These are phyloP conservation scores for Monochamus saltuarius DNA, from an alignment of 1,140 invertebrate species.

Conservation along the genomic window DNA sequence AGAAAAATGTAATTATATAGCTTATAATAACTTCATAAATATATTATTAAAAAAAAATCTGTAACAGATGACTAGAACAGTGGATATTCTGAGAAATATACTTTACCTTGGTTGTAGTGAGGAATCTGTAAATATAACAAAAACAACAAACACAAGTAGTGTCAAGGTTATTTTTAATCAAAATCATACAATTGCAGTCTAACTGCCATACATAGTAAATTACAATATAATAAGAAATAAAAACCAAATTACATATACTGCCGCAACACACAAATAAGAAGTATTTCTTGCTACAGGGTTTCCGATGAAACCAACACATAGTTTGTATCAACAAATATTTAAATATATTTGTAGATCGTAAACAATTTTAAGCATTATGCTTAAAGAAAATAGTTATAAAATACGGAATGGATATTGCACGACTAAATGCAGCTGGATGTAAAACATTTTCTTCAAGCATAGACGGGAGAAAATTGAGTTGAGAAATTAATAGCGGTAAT, in stretches of 20 bases:
- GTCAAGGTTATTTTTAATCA: constrained; percentile 33
- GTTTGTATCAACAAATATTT: background rate
- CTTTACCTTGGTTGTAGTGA: constrained; percentile 2
- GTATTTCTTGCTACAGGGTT: background rate
- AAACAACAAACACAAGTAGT: constrained; percentile 30
- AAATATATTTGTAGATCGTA: background rate
- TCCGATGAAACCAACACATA: background rate
- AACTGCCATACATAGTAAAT: constrained; percentile 25
- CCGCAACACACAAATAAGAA: constrained; percentile 9
- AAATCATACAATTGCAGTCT: constrained; percentile 29
- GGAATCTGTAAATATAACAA: constrained; percentile 21
- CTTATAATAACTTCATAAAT: too few relatives aligned
- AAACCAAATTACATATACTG: background rate
- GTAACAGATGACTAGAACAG: background rate
- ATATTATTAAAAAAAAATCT: background rate
- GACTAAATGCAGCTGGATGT: background rate
- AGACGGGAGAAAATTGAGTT: background rate
- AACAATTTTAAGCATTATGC: background rate
- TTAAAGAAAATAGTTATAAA: constrained; percentile 1
- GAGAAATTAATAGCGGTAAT: background rate
- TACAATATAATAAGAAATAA: constrained; percentile 15
- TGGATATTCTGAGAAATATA: constrained; percentile 2
- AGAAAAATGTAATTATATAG: too few relatives aligned
- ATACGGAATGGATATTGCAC: constrained; percentile 2
- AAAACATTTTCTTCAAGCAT: background rate